These are phyloP conservation scores for Benitochromis conjunctus DNA, from an alignment of 2,113 vertebrate genomes.

Conservation along the genomic window DNA sequence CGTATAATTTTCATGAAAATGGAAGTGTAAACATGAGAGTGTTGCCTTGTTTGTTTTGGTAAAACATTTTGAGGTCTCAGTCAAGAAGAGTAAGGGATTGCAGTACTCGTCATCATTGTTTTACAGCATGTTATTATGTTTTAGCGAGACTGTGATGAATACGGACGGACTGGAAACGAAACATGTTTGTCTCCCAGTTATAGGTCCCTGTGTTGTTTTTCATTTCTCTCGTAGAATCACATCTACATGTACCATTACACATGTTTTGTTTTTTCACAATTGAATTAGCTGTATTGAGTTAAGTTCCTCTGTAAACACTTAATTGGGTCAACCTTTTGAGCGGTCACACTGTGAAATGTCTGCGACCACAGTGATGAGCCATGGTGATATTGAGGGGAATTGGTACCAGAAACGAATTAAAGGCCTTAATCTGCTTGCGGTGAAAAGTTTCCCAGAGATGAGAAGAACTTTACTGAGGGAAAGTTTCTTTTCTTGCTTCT, in stretches of 20 bases:
- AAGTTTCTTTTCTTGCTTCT: conserved; percentile 12
- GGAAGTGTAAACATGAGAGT: conserved; percentile 43
- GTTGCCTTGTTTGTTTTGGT: conserved; percentile 54
- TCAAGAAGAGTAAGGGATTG: not conserved
- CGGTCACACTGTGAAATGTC: conserved; percentile 24
- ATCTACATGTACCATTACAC: conserved; percentile 50
- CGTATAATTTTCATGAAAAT: conserved; percentile 45
- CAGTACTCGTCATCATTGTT: conserved; percentile 23
- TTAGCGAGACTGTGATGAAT: conserved; percentile 35
- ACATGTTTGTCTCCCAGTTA: conserved; percentile 30
- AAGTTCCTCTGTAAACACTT: conserved; percentile 45
- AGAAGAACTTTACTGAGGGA: conserved; percentile 18
- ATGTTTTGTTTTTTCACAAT: conserved; percentile 46
- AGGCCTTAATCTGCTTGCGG: conserved; percentile 26
- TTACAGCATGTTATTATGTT: conserved; percentile 35
- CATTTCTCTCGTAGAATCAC: conserved; percentile 22
- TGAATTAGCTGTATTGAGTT: conserved; percentile 51
- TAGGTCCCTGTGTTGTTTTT: conserved; percentile 17
- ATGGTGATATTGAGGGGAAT: conserved; percentile 32
- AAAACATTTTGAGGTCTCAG: conserved; percentile 16
- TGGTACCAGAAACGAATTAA: conserved; percentile 42
- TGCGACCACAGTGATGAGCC: conserved; percentile 46
- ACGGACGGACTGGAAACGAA: conserved; percentile 32
- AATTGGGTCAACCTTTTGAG: conserved; percentile 40
- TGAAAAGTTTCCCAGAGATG: conserved; percentile 42